A percentile compares a stretch with the other conserved stretches of the same genome.
phyloP scores from a whole-genome alignment of 2,113 vertebrate species.

The Pluvianellus socialis region DNA sequence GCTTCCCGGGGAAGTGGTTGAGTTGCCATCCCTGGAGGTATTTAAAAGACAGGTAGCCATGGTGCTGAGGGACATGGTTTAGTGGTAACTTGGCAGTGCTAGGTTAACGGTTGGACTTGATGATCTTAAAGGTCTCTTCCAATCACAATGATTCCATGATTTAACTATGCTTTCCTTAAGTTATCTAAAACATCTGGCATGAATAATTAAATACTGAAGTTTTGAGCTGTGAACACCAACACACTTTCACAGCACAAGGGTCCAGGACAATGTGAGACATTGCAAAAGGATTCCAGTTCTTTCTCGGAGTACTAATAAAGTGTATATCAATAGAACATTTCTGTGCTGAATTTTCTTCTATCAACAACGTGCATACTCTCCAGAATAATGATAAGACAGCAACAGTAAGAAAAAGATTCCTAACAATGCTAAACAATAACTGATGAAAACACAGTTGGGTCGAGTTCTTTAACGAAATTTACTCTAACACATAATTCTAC shows the following conservation, averaged over 20 bases:
- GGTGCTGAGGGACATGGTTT: too few relatives aligned
- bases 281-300: neutral
- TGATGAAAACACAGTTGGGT: neutral
- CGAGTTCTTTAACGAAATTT: neutral
- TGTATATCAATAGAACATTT: neutral
- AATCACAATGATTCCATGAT: neutral
- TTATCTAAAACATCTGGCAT: neutral
- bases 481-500: neutral
- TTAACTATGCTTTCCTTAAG: neutral
- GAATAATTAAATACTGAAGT: neutral
- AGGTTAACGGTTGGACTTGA: too few relatives aligned
- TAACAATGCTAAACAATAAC: neutral
- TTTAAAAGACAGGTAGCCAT: too few relatives aligned
- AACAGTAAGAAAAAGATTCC: neutral
- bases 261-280: fast-evolving
- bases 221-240: neutral
- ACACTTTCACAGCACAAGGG: neutral
- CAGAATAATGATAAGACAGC: neutral
- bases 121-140: too few relatives aligned
- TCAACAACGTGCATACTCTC: fast-evolving
- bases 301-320: neutral
- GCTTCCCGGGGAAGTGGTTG: too few relatives aligned
- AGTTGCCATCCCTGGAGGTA: too few relatives aligned
- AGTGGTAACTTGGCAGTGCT: too few relatives aligned
- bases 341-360: neutral